phyloP scores from a whole-genome alignment of 2,797 vertebrate species.

The Microctenopoma stevenorrisi region DNA sequence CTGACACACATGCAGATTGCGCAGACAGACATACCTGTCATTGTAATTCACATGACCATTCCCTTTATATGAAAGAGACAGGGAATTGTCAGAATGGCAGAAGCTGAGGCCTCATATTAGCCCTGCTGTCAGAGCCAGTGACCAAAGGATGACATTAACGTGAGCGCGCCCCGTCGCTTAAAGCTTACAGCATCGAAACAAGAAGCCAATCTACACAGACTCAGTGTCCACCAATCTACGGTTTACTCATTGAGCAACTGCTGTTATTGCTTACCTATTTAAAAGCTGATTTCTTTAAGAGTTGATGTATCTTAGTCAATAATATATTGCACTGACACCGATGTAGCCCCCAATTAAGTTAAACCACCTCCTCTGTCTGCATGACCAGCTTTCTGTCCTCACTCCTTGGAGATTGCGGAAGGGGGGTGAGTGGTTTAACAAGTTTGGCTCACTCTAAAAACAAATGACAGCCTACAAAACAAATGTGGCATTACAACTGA shows the following conservation, averaged over 20 bases:
- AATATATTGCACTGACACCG: constrained; percentile 55
- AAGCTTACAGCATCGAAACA: constrained; percentile 52
- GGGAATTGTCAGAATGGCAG: constrained; percentile 67
- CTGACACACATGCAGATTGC: constrained; percentile 20
- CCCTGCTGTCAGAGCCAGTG: constrained; percentile 68
- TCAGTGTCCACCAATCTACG: constrained; percentile 42
- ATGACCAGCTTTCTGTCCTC: constrained; percentile 46
- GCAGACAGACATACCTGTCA: constrained; percentile 60
- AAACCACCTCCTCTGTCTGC: constrained; percentile 46
- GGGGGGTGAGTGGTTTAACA: constrained; percentile 43
- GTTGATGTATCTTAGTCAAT: constrained; percentile 51
- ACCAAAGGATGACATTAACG: constrained; percentile 71
- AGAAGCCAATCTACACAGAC: constrained; percentile 32
- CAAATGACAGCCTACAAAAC: constrained; percentile 74
- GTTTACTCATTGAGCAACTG: constrained; percentile 57
- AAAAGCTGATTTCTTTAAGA: constrained; percentile 45
- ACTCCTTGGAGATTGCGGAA: constrained; percentile 26
- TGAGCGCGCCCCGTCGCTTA: constrained; percentile 63
- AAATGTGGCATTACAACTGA: constrained; percentile 72
- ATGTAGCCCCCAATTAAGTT: constrained; percentile 62
- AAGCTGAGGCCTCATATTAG: constrained; percentile 71
- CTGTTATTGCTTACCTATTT: constrained; percentile 65
- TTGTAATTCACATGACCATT: constrained; percentile 60
- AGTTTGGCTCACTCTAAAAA: constrained; percentile 64
- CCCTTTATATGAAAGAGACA: constrained; percentile 61